Evolutionary conservation across 2,888 invertebrate species (phyloP).

Genomic region (Eupithecia pulchellata): DNA sequence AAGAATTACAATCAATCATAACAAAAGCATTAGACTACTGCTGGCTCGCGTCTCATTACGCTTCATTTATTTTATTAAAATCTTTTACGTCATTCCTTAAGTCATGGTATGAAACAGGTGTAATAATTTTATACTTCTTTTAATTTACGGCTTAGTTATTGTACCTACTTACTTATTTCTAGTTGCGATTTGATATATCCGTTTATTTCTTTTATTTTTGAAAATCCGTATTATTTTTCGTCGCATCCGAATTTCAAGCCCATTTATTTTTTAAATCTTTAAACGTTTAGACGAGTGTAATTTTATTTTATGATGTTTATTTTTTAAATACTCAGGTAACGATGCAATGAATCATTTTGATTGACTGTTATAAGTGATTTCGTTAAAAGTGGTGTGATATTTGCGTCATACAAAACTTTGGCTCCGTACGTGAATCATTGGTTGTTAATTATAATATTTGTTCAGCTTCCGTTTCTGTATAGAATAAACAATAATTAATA

Average conservation of each 20-base stretch:
- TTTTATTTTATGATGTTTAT: not conserved
- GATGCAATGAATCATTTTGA: slow-evolving; percentile 29
- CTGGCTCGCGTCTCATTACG: slow-evolving; percentile 53
- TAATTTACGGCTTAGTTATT: slow-evolving; percentile 17
- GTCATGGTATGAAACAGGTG: slow-evolving; percentile 54
- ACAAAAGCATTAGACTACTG: slow-evolving; percentile 53
- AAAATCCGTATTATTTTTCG: not conserved
- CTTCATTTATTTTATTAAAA: slow-evolving; percentile 60
- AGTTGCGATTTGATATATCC: slow-evolving; percentile 35
- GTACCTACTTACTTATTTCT: slow-evolving; percentile 18
- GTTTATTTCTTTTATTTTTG: slow-evolving; percentile 25
- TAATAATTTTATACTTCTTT: slow-evolving; percentile 33
- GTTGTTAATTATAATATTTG: slow-evolving; percentile 65
- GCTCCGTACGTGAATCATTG: slow-evolving; percentile 57
- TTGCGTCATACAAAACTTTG: slow-evolving; percentile 64
- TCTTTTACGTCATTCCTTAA: slow-evolving; percentile 52
- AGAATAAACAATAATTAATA: slow-evolving; percentile 53
- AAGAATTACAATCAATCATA: slow-evolving; percentile 77
- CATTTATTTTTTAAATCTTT: not conserved
- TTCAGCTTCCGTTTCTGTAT: slow-evolving; percentile 66
- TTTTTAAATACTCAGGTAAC: not conserved
- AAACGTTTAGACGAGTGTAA: not conserved
- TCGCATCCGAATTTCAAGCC: not conserved
- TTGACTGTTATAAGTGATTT: slow-evolving; percentile 32
- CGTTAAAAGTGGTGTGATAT: no score